Percentiles rank a stretch among this genome's conserved stretches.
Conservation (phyloP, 2,888 invertebrate genomes). For the Cheilosia impressa region DNA sequence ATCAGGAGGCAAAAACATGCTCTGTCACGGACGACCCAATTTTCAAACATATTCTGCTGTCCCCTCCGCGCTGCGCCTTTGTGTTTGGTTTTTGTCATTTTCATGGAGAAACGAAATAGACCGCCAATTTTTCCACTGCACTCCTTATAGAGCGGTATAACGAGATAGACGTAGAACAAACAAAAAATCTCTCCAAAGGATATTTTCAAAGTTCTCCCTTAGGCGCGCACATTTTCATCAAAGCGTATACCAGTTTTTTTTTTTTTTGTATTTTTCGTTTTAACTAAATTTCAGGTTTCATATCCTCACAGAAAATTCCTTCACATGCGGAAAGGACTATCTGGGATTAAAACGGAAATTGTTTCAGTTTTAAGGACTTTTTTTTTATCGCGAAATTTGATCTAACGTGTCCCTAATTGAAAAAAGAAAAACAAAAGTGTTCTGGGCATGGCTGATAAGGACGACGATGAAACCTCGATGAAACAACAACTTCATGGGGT, state of each 20-base stretch:
- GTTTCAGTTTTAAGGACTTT: constrained; percentile 69
- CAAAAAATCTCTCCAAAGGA: constrained; percentile 33
- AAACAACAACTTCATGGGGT: constrained; percentile 30
- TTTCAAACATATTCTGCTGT: constrained; percentile 39
- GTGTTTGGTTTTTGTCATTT: constrained; percentile 38
- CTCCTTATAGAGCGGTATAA: neutral
- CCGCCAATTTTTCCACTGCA: constrained; percentile 16
- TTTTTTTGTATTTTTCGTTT: constrained; percentile 15
- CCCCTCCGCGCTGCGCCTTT: constrained; percentile 13
- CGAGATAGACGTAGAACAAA: neutral
- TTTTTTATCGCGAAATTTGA: constrained; percentile 66
- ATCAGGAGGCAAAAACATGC: constrained; percentile 37
- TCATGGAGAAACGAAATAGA: constrained; percentile 33
- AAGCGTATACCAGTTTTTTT: constrained; percentile 20
- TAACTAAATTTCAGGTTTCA: constrained; percentile 61
- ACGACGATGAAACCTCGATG: constrained; percentile 29
- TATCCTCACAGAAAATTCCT: constrained; percentile 52
- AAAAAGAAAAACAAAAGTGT: constrained; percentile 37
- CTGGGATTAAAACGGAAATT: constrained; percentile 70
- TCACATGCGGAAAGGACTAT: constrained; percentile 61
- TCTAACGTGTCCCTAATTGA: constrained; percentile 70
- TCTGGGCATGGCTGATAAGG: constrained; percentile 54
- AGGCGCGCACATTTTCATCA: constrained; percentile 54
- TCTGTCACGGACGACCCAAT: constrained; percentile 64
- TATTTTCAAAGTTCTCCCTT: constrained; percentile 58